phyloP scores from a whole-genome alignment of 2,797 vertebrate genomes.

The Setipinna tenuifilis region DNA sequence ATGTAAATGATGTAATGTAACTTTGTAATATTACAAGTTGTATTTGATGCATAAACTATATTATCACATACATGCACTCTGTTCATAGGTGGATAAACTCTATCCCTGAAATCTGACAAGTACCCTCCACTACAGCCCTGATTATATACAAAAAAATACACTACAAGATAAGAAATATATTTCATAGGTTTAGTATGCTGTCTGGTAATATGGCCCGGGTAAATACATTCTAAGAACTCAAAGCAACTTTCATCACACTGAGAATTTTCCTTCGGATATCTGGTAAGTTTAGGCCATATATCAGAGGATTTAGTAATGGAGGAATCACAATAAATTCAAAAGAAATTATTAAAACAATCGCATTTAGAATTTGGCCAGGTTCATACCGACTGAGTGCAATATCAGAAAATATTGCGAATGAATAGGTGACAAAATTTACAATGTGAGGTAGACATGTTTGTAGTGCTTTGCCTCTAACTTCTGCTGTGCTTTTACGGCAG shows the following conservation, averaged over 20 bases:
- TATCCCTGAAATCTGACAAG: too few species aligned
- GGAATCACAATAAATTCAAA: conserved; percentile 39
- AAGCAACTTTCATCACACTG: not conserved
- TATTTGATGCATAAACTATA: too few species aligned
- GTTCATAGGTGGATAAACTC: too few species aligned
- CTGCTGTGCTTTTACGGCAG: conserved; percentile 51
- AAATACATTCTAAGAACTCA: not conserved
- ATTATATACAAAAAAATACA: too few species aligned
- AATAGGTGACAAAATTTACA: conserved; percentile 60
- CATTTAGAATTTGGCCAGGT: not conserved
- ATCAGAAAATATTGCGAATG: conserved; percentile 61
- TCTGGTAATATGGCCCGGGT: too few species aligned
- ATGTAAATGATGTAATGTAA: too few species aligned
- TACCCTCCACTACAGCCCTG: too few species aligned
- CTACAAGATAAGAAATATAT: too few species aligned
- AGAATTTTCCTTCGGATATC: conserved; percentile 32
- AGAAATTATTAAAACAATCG: conserved; percentile 35
- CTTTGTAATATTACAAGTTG: too few species aligned
- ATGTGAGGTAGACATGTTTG: conserved; percentile 64
- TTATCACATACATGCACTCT: too few species aligned
- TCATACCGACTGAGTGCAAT: conserved; percentile 55
- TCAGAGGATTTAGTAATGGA: conserved; percentile 40
- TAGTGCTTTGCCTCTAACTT: conserved; percentile 57
- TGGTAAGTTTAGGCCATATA: conserved; percentile 43
- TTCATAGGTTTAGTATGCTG: too few species aligned